Percentiles rank a stretch among this genome's conserved stretches.
phyloP scores from a whole-genome alignment of 2,797 vertebrate genomes.

The Manis pentadactyla region DNA sequence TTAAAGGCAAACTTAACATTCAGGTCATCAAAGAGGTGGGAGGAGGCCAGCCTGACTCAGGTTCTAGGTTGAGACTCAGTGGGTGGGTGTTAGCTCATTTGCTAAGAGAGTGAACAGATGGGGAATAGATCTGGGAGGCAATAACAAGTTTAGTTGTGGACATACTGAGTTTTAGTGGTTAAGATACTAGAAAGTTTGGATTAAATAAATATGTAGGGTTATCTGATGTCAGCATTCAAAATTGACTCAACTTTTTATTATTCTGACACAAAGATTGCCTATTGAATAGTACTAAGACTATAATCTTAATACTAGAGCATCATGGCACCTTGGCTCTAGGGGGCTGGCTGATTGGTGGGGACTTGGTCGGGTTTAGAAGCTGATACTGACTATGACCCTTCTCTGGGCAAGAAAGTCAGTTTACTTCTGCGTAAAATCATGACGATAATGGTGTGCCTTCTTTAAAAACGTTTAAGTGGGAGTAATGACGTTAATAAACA shows the following conservation, averaged over 20 bases:
- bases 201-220: not conserved
- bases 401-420: not conserved
- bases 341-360: not conserved
- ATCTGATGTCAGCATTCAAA: not conserved
- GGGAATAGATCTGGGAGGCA: not conserved
- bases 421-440: not conserved
- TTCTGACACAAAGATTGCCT: not conserved
- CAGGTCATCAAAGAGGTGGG: not conserved
- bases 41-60: not conserved
- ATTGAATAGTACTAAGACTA: not conserved
- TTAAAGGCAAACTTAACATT: not conserved
- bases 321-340: not conserved
- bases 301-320: not conserved
- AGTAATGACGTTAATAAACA: not conserved
- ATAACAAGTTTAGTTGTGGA: not conserved
- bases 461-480: not conserved
- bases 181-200: not conserved
- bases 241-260: not conserved
- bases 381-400: not conserved
- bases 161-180: not conserved
- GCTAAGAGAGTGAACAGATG: not conserved
- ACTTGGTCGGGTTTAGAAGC: not conserved
- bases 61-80: not conserved
- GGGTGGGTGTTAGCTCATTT: not conserved
- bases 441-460: not conserved